Base-by-base conservation (phyloP, 2,113 vertebrate species). In the Antennarius striatus region DNA sequence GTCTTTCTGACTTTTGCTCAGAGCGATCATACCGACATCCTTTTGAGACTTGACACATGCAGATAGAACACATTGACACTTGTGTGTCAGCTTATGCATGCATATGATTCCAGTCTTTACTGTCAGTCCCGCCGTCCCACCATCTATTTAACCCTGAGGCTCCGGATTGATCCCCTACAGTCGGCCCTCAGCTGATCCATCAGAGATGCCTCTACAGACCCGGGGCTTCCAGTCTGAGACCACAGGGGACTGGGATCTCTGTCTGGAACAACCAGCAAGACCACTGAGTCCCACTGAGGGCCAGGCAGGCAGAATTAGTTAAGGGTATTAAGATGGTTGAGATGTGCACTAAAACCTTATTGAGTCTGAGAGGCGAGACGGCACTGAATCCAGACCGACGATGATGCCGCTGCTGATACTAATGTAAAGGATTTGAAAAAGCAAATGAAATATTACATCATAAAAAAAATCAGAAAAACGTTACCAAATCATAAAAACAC, bases 231-330 rank as follows among this genome's bases (percentile, higher is more conserved):
- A 81, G 82, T 73, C 79, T 62, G n/a, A 75, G 77, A 77, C 88
- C 71, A 73, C 80, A 82, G 80, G 86, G 67, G 80, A 76, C 72
- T 60, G 58, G 68, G 79, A 82, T 86, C 72, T 83, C 81, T 73
- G 88, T 91, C 92, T 92, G 88, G 79, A 87, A 68, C 66, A 82
- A 86, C 65, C 87, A 85, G 87, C 75, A 77, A 86, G 83, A 84
- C 81, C 68, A 77, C 82, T 36, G 53, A 63, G 68, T 74, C 73
- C 76, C 62, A 57, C 79, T 64, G 85, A 84, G 79, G 66, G 12
- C 79, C 79, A 81, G 50, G 62, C 76, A 54, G 79, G 70, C 80
- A 76, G 63, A 75, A 90, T 91, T 87, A 88, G 88, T 86, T 64
- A 61, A 66, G 85, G 79, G 75, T 88, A 73, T 91, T 90, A 90